These are phyloP conservation scores for Tapera naevia DNA, from an alignment of 2,797 vertebrate genomes.

Conservation along the genomic window DNA sequence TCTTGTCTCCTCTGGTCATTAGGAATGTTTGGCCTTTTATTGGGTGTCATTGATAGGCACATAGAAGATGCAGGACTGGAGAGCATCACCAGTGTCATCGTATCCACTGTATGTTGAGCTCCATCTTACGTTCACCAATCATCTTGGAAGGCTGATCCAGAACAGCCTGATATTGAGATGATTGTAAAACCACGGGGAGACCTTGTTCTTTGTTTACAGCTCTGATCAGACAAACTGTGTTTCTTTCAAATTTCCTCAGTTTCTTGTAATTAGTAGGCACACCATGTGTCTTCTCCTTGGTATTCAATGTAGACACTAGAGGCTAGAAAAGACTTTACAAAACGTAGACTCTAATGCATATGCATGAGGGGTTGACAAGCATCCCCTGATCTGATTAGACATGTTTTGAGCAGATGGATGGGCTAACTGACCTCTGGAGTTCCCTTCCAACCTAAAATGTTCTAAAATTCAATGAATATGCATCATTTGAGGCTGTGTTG, in stretches of 20 bases:
- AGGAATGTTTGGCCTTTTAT: neutral
- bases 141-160: neutral
- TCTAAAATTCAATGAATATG: neutral
- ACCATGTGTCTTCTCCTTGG: neutral
- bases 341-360: neutral
- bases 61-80: neutral
- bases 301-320: neutral
- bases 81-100: neutral
- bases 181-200: neutral
- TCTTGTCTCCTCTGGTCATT: neutral
- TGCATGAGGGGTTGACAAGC: neutral
- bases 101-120: neutral
- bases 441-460: neutral
- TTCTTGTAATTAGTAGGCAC: neutral
- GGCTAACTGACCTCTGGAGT: neutral
- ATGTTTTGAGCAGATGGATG: constrained; percentile 1
- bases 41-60: neutral
- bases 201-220: neutral
- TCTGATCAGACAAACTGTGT: neutral
- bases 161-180: neutral
- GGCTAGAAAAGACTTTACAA: neutral
- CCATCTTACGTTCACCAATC: neutral
- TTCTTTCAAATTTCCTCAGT: neutral
- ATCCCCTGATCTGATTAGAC: neutral
- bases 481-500: neutral